Evolutionary conservation across 1,140 invertebrate genomes (phyloP), one percentile per base, ranked within the genome.

Genomic region (Leptopilina boulardi): DNA sequence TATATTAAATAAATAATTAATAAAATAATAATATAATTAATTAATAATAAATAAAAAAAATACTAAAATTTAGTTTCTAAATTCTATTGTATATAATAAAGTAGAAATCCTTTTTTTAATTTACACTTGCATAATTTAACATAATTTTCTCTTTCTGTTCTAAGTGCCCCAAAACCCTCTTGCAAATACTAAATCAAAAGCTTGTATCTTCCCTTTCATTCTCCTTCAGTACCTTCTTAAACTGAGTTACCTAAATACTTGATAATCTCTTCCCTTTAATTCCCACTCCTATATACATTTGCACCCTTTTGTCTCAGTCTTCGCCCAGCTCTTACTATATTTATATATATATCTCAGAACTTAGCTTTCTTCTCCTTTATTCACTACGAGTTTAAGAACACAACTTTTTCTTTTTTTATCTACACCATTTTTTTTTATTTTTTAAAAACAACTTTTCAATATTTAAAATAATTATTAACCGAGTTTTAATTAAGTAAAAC

Each of bases 171-270:
- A 42, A 42, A 51, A 51, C 47, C 47, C 47, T 18, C 47, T 51
- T 38, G 3, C 47, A 51, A 51, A 51, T 51, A 51, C 56, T 66
- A n/a, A 66, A 66, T 66, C 13, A 66, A 66, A 66, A 66, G 56
- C 23, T 21, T 30, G 56, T 15, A 66, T 66, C 56, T 66, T 44
- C n/a, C n/a, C 56, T 15, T 66, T 66, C 56, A 54, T 66, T 13
- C 56, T 66, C 23, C 56, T 66, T 66, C 19, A 26, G 23, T 66
- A 13, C 23, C 23, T 66, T 23, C 21, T 66, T 15, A 66, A 66
- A 66, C 56, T 66, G 23, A 66, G 56, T 66, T 66, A 66, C 56
- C 5, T 66, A 66, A 66, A 66, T 66, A 66, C 56, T 66, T 66
- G 21, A 66, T 66, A 66, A 30, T 66, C 56, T n/a, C 56, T 66